Percentiles rank a stretch among this genome's conserved stretches.
Evolutionary conservation across 2,888 invertebrate genomes (phyloP).

Genomic region (Metopia argyrocephala): DNA sequence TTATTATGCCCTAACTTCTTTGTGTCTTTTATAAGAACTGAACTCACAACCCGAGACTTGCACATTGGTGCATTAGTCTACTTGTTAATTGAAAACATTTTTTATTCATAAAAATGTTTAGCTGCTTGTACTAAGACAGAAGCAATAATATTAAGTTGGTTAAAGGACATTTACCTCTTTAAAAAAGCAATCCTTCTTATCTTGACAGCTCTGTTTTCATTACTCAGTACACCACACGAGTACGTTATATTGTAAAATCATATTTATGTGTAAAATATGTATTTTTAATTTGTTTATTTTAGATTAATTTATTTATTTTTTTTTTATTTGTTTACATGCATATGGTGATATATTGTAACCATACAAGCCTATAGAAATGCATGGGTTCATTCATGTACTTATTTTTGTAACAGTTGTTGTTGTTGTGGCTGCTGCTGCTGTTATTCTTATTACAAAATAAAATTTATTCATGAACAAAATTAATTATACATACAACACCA

Average conservation of each 20-base stretch:
- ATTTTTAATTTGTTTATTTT: neutral
- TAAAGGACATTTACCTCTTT: too few relatives aligned
- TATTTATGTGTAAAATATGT: conserved; percentile 11
- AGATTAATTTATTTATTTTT: neutral
- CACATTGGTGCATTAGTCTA: too few relatives aligned
- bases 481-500: conserved; percentile 72
- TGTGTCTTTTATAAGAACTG: too few relatives aligned
- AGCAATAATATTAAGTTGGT: too few relatives aligned
- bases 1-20: too few relatives aligned
- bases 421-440: conserved; percentile 7
- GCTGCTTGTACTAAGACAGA: too few relatives aligned
- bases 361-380: conserved; percentile 46
- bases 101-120: too few relatives aligned
- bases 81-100: too few relatives aligned
- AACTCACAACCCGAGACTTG: too few relatives aligned
- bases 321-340: conserved; percentile 47
- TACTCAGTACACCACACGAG: conserved; percentile 37
- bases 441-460: conserved; percentile 68
- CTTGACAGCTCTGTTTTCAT: too few relatives aligned
- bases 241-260: conserved; percentile 59
- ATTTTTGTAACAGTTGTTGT: neutral
- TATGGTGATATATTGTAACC: too few relatives aligned
- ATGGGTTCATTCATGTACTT: conserved; percentile 36
- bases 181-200: too few relatives aligned
- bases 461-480: conserved; percentile 74